phyloP scores from a whole-genome alignment of 2,888 invertebrate genomes.

The Dexiosoma caninum region DNA sequence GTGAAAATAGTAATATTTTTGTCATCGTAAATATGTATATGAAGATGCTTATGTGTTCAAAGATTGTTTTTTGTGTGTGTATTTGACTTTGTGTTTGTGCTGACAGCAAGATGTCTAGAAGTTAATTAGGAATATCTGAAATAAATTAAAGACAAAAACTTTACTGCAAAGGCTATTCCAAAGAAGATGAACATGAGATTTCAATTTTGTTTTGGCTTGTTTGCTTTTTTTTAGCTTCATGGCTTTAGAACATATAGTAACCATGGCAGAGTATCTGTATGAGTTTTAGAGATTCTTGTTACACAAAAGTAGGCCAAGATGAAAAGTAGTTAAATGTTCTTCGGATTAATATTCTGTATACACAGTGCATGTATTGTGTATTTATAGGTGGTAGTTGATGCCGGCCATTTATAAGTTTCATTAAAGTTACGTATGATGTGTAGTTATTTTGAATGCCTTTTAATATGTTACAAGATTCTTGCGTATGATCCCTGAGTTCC shows the following conservation, averaged over 20 bases:
- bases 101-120: constrained; percentile 6
- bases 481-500: neutral
- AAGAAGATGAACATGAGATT: neutral
- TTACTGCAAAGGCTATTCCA: constrained; percentile 37
- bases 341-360: constrained; percentile 16
- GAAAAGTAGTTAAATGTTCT: constrained; percentile 16
- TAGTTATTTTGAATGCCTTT: neutral
- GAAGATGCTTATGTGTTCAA: neutral
- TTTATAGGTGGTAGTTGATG: neutral
- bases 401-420: neutral
- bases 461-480: constrained; percentile 24
- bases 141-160: constrained; percentile 29
- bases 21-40: neutral
- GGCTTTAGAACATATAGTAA: neutral
- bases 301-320: constrained; percentile 8
- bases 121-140: constrained; percentile 53
- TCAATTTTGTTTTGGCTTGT: neutral
- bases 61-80: neutral
- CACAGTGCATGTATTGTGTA: neutral
- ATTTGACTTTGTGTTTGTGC: neutral
- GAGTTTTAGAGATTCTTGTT: neutral
- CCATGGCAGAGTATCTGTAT: neutral
- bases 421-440: neutral
- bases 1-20: neutral
- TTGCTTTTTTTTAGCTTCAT: too few species aligned